These are phyloP conservation scores for Gymnoscopelus braueri DNA, from an alignment of 2,797 vertebrate genomes.

Conservation along the genomic window DNA sequence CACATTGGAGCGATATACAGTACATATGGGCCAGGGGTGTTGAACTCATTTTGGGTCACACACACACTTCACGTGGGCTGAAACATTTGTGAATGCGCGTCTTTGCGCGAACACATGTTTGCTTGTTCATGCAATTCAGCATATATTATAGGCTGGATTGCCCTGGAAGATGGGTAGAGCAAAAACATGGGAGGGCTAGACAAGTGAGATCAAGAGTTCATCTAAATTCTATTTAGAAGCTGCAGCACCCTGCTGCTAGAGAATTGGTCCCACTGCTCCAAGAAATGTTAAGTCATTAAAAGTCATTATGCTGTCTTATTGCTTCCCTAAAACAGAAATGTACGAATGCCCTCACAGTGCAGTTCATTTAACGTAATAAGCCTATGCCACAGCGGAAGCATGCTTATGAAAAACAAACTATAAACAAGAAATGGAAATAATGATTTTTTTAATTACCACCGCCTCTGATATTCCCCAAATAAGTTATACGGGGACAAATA, in stretches of 20 bases:
- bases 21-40: too few species aligned
- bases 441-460: too few species aligned
- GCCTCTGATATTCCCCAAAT: too few species aligned
- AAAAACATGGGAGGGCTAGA: background rate
- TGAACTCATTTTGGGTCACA: too few species aligned
- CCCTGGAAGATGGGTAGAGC: constrained; percentile 9
- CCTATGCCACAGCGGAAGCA: background rate
- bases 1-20: too few species aligned
- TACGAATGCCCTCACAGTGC: background rate
- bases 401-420: background rate
- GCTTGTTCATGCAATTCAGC: too few species aligned
- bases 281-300: background rate
- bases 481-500: too few species aligned
- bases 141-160: background rate
- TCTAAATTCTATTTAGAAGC: background rate
- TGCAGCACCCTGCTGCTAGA: background rate
- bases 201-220: background rate
- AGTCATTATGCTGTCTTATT: background rate
- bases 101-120: too few species aligned
- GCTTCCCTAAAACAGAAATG: background rate
- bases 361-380: background rate
- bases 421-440: too few species aligned
- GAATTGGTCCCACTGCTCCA: background rate
- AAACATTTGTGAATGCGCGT: too few species aligned
- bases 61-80: too few species aligned